A percentile compares a stretch with the other conserved stretches of the same genome.
These are phyloP conservation scores for Seriola aureovittata DNA, from an alignment of 2,113 vertebrate genomes.

Conservation along the genomic window DNA sequence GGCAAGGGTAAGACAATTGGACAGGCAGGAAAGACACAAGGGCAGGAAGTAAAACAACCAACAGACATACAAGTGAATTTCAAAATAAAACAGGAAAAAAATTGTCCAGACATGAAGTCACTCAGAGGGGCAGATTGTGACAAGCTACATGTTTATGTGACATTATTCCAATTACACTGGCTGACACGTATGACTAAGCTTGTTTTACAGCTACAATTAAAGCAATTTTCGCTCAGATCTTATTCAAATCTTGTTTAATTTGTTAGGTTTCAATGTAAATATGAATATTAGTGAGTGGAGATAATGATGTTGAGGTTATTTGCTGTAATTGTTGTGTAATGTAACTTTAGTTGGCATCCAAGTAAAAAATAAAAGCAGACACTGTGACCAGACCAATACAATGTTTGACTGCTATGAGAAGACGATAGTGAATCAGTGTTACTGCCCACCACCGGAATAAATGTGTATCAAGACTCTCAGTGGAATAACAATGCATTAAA, in stretches of 20 bases:
- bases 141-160: too few relatives aligned
- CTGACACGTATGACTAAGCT: not conserved
- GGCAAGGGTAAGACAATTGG: too few relatives aligned
- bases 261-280: not conserved
- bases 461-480: conserved; percentile 15
- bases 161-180: not conserved
- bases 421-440: conserved; percentile 9
- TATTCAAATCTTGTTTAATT: not conserved
- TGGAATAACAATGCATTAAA: conserved; percentile 55
- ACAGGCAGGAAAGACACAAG: too few relatives aligned
- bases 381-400: not conserved
- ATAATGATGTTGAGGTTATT: not conserved
- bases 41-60: too few relatives aligned
- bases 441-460: not conserved
- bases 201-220: not conserved
- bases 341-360: not conserved
- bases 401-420: conserved; percentile 16
- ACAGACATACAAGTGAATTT: too few relatives aligned
- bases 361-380: not conserved
- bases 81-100: too few relatives aligned
- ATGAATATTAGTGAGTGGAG: not conserved
- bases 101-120: too few relatives aligned
- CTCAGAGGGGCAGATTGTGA: too few relatives aligned
- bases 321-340: not conserved
- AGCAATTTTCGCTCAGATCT: not conserved